Evolutionary conservation across 2,797 vertebrate species (phyloP).

Genomic region (Ctenochaetus hawaiiensis): DNA sequence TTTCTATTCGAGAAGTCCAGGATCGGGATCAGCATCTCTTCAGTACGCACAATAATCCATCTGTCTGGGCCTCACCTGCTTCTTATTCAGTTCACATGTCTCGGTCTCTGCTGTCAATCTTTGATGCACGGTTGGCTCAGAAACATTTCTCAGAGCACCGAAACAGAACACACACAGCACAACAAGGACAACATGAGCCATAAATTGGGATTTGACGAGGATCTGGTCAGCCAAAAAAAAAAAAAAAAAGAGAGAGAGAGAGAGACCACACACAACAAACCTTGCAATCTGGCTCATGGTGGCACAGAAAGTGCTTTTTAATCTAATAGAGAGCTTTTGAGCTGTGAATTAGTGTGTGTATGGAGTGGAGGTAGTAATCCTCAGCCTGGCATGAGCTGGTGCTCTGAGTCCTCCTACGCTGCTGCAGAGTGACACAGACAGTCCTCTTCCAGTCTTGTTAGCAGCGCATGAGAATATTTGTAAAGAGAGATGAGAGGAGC

Average conservation of each 20-base stretch:
- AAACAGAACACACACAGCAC: constrained; percentile 38
- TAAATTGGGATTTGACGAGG: constrained; percentile 32
- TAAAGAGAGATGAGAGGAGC: constrained; percentile 32
- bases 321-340: constrained; percentile 78
- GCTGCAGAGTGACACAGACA: constrained; percentile 49
- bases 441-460: constrained; percentile 33
- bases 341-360: constrained; percentile 71
- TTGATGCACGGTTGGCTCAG: constrained; percentile 50
- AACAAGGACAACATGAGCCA: constrained; percentile 26
- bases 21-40: constrained; percentile 16
- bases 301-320: constrained; percentile 75
- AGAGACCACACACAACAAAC: constrained; percentile 13
- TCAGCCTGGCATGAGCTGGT: constrained; percentile 62
- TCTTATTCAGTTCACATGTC: constrained; percentile 59
- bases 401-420: constrained; percentile 72
- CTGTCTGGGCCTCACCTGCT: constrained; percentile 41
- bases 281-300: constrained; percentile 61
- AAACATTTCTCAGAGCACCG: constrained; percentile 52
- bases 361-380: constrained; percentile 78
- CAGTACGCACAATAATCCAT: constrained; percentile 29
- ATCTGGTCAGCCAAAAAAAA: constrained; percentile 41
- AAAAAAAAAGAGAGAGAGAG: neutral
- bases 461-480: constrained; percentile 13
- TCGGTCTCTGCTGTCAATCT: constrained; percentile 44
- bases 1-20: constrained; percentile 11